Evolutionary conservation across 2,797 vertebrate species (phyloP).

Genomic region (Sebastiscus tertius): DNA sequence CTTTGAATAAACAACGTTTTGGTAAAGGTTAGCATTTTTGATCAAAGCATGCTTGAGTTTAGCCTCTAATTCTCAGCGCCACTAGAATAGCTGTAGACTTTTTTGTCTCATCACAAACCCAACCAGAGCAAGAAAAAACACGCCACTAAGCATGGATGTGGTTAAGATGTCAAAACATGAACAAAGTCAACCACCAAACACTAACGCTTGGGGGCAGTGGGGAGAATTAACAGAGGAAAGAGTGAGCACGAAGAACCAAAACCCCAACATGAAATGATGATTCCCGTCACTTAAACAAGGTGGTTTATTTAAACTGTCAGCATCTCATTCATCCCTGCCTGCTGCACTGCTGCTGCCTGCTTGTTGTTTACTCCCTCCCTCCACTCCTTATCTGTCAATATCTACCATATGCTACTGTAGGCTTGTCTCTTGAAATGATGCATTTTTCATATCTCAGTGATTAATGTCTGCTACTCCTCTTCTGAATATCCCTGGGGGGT

Average conservation of each 20-base stretch:
- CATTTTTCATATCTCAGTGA: constrained; percentile 47
- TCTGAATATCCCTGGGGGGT: constrained; percentile 30
- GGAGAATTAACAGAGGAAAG: background rate
- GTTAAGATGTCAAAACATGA: background rate
- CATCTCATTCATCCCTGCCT: background rate
- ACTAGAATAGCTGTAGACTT: background rate
- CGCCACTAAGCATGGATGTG: background rate
- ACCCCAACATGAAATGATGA: background rate
- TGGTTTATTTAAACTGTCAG: constrained; percentile 3
- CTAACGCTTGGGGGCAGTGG: no score
- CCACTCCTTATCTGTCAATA: constrained; percentile 23
- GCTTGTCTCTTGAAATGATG: constrained; percentile 33
- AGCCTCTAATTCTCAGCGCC: background rate
- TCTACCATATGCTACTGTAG: constrained; percentile 32
- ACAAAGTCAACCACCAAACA: background rate
- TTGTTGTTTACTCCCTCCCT: constrained; percentile 8
- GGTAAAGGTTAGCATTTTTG: background rate
- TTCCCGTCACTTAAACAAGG: constrained; percentile 13
- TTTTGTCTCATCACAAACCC: background rate
- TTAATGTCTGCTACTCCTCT: constrained; percentile 40
- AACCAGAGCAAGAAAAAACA: background rate
- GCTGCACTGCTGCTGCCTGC: background rate
- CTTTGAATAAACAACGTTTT: no score
- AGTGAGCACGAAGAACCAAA: background rate
- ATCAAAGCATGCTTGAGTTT: background rate